phyloP scores from a whole-genome alignment of 1,140 invertebrate species.

The Neotoxoptera formosana region DNA sequence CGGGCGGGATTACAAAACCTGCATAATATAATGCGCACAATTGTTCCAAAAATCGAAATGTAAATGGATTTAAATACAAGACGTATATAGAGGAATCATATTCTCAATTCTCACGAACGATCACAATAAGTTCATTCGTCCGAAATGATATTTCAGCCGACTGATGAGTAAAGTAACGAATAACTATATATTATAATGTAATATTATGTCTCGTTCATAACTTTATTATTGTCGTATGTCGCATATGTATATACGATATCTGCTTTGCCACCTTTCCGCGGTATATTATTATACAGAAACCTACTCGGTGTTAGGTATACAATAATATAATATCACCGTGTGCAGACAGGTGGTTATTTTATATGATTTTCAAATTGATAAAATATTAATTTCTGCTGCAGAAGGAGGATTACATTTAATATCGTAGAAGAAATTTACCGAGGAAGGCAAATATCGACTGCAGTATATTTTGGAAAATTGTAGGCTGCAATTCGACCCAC shows the following conservation, averaged over 20 bases:
- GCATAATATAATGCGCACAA: not conserved
- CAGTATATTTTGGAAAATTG: not conserved
- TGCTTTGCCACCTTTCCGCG: not conserved
- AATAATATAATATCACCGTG: not conserved
- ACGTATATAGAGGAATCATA: not conserved
- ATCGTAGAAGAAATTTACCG: not conserved
- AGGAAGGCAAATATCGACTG: not conserved
- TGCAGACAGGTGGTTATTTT: not conserved
- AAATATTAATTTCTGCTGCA: not conserved
- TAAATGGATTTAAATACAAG: not conserved
- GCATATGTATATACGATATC: not conserved
- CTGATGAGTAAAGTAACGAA: not conserved
- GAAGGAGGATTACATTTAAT: not conserved
- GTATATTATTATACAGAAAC: too few relatives aligned
- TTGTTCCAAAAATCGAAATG: not conserved
- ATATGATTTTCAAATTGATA: not conserved
- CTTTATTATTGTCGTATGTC: not conserved
- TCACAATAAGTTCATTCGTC: not conserved
- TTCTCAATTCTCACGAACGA: not conserved
- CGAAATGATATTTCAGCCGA: not conserved
- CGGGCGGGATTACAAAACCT: not conserved
- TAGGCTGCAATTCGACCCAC: not conserved
- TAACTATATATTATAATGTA: not conserved
- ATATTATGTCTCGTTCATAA: not conserved
- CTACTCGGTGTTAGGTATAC: not conserved